Conservation (phyloP, 1,140 invertebrate species). For the Drepana arcuata region DNA sequence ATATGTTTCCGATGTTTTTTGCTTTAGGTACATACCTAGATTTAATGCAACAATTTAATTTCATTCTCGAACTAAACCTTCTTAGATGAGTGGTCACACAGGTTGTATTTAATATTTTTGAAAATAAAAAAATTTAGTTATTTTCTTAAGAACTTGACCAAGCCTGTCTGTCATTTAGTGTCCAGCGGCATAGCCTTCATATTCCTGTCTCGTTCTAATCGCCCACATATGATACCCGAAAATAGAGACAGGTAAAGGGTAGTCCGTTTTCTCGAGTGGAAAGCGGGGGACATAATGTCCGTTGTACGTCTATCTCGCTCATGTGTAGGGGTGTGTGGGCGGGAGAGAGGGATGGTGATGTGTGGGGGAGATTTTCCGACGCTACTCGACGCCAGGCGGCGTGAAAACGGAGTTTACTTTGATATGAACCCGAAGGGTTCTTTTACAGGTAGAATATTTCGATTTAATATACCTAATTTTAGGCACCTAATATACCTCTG, state of each 20-base stretch:
- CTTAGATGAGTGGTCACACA: too few relatives aligned
- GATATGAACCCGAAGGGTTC: too few relatives aligned
- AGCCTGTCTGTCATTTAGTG: slow-evolving; percentile 31
- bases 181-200: slow-evolving; percentile 29
- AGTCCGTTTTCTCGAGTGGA: slow-evolving; percentile 51
- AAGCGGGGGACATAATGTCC: slow-evolving; percentile 38
- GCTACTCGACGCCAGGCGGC: slow-evolving; percentile 66
- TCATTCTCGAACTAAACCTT: too few relatives aligned
- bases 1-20: too few relatives aligned
- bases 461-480: too few relatives aligned
- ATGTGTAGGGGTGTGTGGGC: slow-evolving; percentile 50
- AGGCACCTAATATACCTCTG: too few relatives aligned
- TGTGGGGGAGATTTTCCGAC: slow-evolving; percentile 25
- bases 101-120: too few relatives aligned
- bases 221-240: slow-evolving; percentile 23
- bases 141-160: neutral
- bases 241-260: slow-evolving; percentile 57
- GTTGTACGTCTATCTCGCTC: slow-evolving; percentile 57
- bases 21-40: too few relatives aligned
- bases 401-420: slow-evolving; percentile 32
- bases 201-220: slow-evolving; percentile 49
- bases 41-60: too few relatives aligned
- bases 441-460: too few relatives aligned
- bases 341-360: slow-evolving; percentile 52
- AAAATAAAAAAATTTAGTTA: too few relatives aligned